Evolutionary conservation across 2,113 vertebrate species (phyloP).

Genomic region (Petrocephalus zakoni): DNA sequence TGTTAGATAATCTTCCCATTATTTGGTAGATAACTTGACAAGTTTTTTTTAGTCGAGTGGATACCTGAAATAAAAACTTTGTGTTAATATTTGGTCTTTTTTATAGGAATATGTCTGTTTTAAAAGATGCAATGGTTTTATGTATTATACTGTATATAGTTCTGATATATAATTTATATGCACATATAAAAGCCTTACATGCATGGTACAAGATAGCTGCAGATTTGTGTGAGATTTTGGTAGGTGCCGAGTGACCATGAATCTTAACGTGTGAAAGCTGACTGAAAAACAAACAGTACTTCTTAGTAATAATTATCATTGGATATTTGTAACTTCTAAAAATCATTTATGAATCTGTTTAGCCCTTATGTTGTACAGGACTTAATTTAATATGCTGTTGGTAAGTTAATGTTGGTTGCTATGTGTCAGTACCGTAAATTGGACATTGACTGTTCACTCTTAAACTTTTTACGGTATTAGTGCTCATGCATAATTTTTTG

Average conservation of each 20-base stretch:
- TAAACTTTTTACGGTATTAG: background rate
- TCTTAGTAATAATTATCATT: background rate
- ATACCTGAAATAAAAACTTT: background rate
- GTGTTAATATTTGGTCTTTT: background rate
- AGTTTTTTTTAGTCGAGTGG: background rate
- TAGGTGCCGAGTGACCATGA: background rate
- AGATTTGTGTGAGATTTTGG: background rate
- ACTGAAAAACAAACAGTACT: background rate
- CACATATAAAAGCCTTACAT: background rate
- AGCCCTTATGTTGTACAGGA: background rate
- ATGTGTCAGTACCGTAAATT: background rate
- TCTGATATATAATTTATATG: background rate
- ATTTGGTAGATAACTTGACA: background rate
- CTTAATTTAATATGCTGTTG: background rate
- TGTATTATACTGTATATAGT: background rate
- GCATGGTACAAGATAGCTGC: background rate
- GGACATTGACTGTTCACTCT: background rate
- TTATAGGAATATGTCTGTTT: background rate
- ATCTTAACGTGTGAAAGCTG: background rate
- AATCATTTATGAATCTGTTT: background rate
- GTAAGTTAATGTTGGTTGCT: background rate
- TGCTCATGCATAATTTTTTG: slow-evolving; percentile 1
- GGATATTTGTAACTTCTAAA: background rate
- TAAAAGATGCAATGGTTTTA: background rate
- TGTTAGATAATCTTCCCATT: background rate